These are phyloP conservation scores for Microcebus lehilahytsara DNA, from an alignment of 2,113 vertebrate species.

Conservation along the genomic window DNA sequence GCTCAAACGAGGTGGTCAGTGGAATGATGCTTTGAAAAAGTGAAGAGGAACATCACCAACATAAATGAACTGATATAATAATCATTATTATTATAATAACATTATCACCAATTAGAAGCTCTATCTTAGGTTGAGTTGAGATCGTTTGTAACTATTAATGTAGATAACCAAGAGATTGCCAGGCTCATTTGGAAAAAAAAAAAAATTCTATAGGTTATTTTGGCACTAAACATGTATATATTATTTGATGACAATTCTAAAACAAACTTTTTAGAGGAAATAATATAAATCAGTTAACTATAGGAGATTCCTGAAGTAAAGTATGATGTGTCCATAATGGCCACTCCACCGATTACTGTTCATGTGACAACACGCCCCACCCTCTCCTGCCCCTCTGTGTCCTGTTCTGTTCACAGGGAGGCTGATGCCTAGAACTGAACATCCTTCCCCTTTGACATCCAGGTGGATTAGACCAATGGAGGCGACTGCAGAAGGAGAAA, in stretches of 20 bases:
- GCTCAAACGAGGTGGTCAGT: not conserved
- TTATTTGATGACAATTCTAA: not conserved
- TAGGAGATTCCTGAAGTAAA: not conserved
- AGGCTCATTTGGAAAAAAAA: not conserved
- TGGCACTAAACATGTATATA: not conserved
- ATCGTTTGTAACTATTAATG: not conserved
- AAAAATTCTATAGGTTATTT: not conserved
- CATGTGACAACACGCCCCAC: not conserved
- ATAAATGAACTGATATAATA: not conserved
- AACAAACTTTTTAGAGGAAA: not conserved
- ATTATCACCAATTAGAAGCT: not conserved
- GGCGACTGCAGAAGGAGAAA: not conserved
- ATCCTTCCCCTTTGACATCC: not conserved
- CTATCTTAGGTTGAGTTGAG: not conserved
- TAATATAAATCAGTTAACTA: not conserved
- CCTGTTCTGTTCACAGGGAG: not conserved
- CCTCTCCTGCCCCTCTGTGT: not conserved
- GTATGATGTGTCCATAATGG: not conserved
- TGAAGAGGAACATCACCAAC: not conserved
- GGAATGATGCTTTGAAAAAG: not conserved
- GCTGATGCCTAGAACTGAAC: not conserved
- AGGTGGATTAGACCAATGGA: not conserved
- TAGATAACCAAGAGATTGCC: not conserved
- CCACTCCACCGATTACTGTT: not conserved
- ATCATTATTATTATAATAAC: not conserved